phyloP scores from a whole-genome alignment of 2,888 invertebrate species.

The Tachina lurida region DNA sequence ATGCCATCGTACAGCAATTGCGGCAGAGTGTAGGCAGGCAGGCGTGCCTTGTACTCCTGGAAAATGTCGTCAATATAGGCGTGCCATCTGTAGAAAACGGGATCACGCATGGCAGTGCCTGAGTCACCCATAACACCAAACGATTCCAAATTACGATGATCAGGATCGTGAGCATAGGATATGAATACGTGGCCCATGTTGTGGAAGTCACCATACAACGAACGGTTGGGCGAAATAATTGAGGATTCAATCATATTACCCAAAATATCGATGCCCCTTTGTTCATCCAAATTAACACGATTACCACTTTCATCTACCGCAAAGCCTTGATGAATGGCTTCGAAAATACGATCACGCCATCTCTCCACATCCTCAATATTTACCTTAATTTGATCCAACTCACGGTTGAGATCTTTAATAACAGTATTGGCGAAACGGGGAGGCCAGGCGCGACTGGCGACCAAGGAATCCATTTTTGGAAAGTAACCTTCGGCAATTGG shows the following conservation, averaged over 20 bases:
- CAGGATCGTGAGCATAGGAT: slow-evolving; percentile 91
- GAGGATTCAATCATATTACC: slow-evolving; percentile 92
- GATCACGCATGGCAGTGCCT: slow-evolving; percentile 93
- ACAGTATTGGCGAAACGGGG: slow-evolving; percentile 85
- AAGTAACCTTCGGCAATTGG: slow-evolving; percentile 92
- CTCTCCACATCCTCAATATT: slow-evolving; percentile 88
- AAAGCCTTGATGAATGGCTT: slow-evolving; percentile 87
- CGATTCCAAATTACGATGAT: slow-evolving; percentile 88
- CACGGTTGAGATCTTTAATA: slow-evolving; percentile 86
- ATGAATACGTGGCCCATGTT: slow-evolving; percentile 92
- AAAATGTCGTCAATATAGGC: slow-evolving; percentile 90
- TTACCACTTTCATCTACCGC: slow-evolving; percentile 85
- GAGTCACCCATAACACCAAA: slow-evolving; percentile 93
- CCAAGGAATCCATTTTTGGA: slow-evolving; percentile 91
- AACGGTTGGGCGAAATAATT: slow-evolving; percentile 87
- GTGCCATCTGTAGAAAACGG: slow-evolving; percentile 93
- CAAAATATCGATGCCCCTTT: slow-evolving; percentile 89
- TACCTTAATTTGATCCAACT: slow-evolving; percentile 86
- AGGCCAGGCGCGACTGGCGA: slow-evolving; percentile 90
- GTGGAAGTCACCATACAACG: slow-evolving; percentile 90
- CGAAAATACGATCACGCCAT: slow-evolving; percentile 89
- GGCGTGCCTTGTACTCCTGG: slow-evolving; percentile 87
- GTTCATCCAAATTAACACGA: slow-evolving; percentile 85
- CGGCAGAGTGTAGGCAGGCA: slow-evolving; percentile 85
- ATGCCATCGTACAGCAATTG: slow-evolving; percentile 83